Percentiles rank a stretch among this genome's conserved stretches.
These are phyloP conservation scores for Bolinopsis microptera DNA, from an alignment of 37 sponge, comb jelly and placozoan genomes.

Conservation along the genomic window DNA sequence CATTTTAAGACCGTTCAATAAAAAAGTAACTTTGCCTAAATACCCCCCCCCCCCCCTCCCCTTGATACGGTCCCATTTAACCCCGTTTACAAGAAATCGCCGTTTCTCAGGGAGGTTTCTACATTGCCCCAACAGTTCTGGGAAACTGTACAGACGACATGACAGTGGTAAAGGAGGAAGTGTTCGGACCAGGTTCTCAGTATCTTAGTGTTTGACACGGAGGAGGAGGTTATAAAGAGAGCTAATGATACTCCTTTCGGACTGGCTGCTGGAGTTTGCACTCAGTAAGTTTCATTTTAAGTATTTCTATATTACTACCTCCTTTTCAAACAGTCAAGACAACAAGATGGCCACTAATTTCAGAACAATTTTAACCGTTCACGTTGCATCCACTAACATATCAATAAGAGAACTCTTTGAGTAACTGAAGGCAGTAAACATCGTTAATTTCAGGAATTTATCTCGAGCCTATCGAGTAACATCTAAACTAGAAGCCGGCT, in stretches of 20 bases:
- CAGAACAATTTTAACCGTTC: too few relatives aligned
- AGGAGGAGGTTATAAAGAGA: slow-evolving; percentile 67
- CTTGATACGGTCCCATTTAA: too few relatives aligned
- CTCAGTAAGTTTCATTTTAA: slow-evolving; percentile 67
- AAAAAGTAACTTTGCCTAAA: too few relatives aligned
- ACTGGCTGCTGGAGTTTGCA: slow-evolving; percentile 67
- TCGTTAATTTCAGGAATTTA: slow-evolving; percentile 56
- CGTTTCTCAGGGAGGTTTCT: slow-evolving; percentile 62
- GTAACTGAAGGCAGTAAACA: too few relatives aligned
- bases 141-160: slow-evolving; percentile 67
- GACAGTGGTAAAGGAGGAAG: slow-evolving; percentile 69
- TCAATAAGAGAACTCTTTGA: too few relatives aligned
- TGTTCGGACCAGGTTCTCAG: slow-evolving; percentile 69
- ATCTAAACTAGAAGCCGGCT: slow-evolving; percentile 67
- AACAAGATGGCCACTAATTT: too few relatives aligned
- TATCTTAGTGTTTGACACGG: slow-evolving; percentile 61
- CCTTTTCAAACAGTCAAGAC: not conserved
- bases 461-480: slow-evolving; percentile 68
- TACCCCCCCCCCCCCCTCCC: too few relatives aligned
- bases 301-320: too few relatives aligned
- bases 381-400: too few relatives aligned
- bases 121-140: slow-evolving; percentile 67
- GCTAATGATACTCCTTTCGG: slow-evolving; percentile 68
- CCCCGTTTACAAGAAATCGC: too few relatives aligned
- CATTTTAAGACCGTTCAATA: too few relatives aligned